phyloP scores from a whole-genome alignment of 2,797 vertebrate species.

The Gymnothorax javanicus region DNA sequence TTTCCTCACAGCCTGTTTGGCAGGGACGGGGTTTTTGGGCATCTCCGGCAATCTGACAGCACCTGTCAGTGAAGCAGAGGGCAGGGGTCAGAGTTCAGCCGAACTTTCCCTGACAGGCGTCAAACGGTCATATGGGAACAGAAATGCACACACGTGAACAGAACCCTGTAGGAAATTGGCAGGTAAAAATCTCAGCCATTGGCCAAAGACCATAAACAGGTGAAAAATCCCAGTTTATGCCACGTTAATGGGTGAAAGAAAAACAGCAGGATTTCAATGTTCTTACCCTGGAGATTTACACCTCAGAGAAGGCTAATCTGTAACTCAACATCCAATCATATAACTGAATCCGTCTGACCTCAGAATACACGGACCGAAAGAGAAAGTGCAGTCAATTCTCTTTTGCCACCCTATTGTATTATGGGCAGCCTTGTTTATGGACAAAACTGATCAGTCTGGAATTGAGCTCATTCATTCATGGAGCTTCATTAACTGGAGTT shows the following conservation, averaged over 20 bases:
- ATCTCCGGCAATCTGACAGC: constrained; percentile 87
- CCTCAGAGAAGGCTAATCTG: too few relatives aligned
- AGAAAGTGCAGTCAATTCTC: background rate
- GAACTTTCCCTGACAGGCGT: background rate
- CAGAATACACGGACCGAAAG: background rate
- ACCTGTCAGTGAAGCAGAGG: constrained; percentile 67
- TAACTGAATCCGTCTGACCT: background rate
- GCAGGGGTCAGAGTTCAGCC: background rate
- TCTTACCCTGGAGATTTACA: too few relatives aligned
- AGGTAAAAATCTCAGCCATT: background rate
- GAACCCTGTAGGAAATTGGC: background rate
- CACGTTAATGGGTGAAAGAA: too few relatives aligned
- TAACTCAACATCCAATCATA: background rate
- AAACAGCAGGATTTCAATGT: too few relatives aligned
- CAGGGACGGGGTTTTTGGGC: constrained; percentile 80
- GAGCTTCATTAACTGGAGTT: too few relatives aligned
- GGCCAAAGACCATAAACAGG: too few relatives aligned
- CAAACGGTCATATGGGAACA: background rate
- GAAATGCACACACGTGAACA: background rate
- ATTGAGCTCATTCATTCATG: too few relatives aligned
- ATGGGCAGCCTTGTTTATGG: background rate
- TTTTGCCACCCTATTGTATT: background rate
- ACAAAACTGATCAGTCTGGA: too few relatives aligned
- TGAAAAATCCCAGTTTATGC: too few relatives aligned
- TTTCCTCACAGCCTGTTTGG: constrained; percentile 90